Base-by-base conservation (phyloP, 1,140 invertebrate genomes). In the Bombyx mandarina region DNA sequence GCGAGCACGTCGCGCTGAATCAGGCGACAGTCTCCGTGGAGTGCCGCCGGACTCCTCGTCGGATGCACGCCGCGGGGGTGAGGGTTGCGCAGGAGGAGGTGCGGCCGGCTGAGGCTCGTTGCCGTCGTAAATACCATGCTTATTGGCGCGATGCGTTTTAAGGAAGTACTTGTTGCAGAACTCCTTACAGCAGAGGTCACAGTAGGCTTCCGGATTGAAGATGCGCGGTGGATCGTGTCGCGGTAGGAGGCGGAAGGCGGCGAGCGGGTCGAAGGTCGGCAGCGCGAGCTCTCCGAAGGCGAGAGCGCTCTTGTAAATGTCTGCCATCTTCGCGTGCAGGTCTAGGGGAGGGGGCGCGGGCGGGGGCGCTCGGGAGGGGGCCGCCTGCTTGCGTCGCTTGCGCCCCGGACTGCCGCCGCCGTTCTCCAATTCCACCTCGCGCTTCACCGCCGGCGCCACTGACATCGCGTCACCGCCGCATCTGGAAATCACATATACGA, bases 161-260 rank as follows among this genome's bases (percentile, higher is more conserved):
- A 99, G 89, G 82, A 99, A 99, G 87, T 99, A 99, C 84, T 99
- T 99, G 90, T 99, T 99, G 89, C 98, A 99, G 77, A 99, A 98
- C 86, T 99, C 98, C 86, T 99, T 99, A 88, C 99, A 98, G 89
- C 98, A 99, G 47, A 97, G 90, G 70, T 97, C 95, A 82, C 97
- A 98, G 79, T 98, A 99, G 5, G 98, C 97, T 88, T 98, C 97
- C 26, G 93, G 94, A 82, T 99, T 98, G 75, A 98, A 98, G 65
- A 98, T 97, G 64, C 94, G 88, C 46, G 94, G 85, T 8, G 93
- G 93, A 9, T 93, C 90, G 58, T 91, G 88, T n/a, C 89, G 84
- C 6, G 91, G 86, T 7, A 91, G 81, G 47, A 90, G 88, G 2
- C 90, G 78, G 52, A 90, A 90, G 44, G 90, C 74, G 62, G 88